Conservation (phyloP, 1,140 invertebrate species). For the Acromyrmex echinatior region DNA sequence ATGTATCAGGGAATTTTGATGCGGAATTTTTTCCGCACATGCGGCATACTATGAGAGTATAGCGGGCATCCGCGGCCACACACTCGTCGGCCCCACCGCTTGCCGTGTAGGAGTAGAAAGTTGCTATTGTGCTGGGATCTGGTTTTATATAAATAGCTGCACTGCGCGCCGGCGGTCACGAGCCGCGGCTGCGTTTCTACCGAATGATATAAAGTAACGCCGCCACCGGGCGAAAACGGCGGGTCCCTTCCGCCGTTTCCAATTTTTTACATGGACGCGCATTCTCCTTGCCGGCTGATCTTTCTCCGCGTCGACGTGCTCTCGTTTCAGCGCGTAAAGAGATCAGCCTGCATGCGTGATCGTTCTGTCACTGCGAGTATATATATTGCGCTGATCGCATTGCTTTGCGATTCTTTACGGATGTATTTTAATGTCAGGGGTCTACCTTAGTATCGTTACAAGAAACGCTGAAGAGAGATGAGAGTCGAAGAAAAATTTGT, state of each 20-base stretch:
- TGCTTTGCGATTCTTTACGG: not conserved
- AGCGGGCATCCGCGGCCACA: constrained; percentile 6
- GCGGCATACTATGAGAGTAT: not conserved
- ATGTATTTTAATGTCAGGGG: not conserved
- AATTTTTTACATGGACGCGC: constrained; percentile 21
- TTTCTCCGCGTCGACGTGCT: not conserved
- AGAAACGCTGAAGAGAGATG: not conserved
- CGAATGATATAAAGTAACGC: constrained; percentile 70
- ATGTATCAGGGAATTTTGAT: not conserved
- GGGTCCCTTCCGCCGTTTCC: not conserved
- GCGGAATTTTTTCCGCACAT: constrained; percentile 24
- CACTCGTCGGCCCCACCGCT: constrained; percentile 67
- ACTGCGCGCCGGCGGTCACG: constrained; percentile 55
- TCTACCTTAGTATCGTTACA: not conserved
- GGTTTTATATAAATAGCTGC: constrained; percentile 83
- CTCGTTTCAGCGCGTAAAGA: constrained; percentile 1
- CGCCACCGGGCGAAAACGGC: constrained; percentile 21
- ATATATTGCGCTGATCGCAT: not conserved
- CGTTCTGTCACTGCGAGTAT: not conserved
- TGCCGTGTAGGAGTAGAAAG: constrained; percentile 82
- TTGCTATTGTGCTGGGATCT: constrained; percentile 82
- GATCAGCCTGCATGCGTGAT: not conserved
- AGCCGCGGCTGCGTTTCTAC: constrained; percentile 62
- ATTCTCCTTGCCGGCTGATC: not conserved
- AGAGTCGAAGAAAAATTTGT: not conserved